Evolutionary conservation across 2,113 vertebrate genomes (phyloP), one percentile per base, ranked within the genome.

Genomic region (Fukomys damarensis): DNA sequence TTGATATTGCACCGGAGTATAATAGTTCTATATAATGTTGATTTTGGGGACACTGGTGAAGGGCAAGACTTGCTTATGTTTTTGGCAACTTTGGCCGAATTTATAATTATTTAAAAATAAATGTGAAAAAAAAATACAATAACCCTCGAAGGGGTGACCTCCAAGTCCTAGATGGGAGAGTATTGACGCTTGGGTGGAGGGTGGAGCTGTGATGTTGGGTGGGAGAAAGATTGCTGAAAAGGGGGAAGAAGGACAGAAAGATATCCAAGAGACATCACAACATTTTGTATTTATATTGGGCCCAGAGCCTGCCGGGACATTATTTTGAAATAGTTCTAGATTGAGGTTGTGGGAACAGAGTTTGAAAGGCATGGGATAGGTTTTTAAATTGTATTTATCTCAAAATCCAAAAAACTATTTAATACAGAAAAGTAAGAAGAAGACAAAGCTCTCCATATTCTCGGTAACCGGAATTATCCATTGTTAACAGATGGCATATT

Each of bases 401-500:
- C 66, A 93, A 80, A 84, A 49, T 32, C 52, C 35, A 17, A 77
- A 58, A 7, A 93, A 54, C 14, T 28, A 89, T 58, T 41, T 87
- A 80, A 96, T 80, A 87, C 4, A 63, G n/a, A 81, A 89, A 84
- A 93, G 7, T 58, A 61, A n/a, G 65, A 92, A 7, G 52, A 93
- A 85, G 46, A 59, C 85, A 87, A 96, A 72, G 87, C 56, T 86
- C 28, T 59, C 26, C 19, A 22, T 87, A 84, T 68, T 76, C 56
- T 92, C 70, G 91, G 58, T 54, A 68, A 20, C 26, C 80, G 63
- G 66, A 72, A 97, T 61, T 90, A 80, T 30, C 61, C 56, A 80
- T 66, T 94, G 68, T 79, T 86, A 96, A 74, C 74, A 94, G 80
- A 66, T 79, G 66, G 88, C n/a, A 54, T 94, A 35, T 87, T 83